A percentile compares a stretch with the other conserved stretches of the same genome.
These are phyloP conservation scores for Petroica traversi DNA, from an alignment of 2,113 vertebrate genomes.

Conservation along the genomic window DNA sequence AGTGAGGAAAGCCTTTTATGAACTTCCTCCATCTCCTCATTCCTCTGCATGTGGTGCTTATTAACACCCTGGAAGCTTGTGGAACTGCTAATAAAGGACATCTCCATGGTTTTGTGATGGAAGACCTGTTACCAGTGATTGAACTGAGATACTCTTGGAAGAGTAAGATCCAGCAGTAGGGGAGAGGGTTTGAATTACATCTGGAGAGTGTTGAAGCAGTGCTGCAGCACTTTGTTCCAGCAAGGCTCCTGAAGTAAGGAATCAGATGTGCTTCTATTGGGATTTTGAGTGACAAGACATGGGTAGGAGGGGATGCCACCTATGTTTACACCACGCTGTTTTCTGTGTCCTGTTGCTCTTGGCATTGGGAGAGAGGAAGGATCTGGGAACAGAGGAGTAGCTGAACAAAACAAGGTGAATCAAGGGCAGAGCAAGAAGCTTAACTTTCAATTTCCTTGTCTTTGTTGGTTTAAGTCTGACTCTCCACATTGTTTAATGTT, in stretches of 20 bases:
- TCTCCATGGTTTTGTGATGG: not conserved
- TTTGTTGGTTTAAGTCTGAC: slow-evolving; percentile 45
- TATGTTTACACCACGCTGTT: not conserved
- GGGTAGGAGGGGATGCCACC: not conserved
- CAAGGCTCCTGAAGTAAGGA: not conserved
- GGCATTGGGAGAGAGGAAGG: not conserved
- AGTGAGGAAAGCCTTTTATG: not conserved
- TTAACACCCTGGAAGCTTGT: not conserved
- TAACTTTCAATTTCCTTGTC: slow-evolving; percentile 63
- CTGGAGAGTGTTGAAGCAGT: not conserved
- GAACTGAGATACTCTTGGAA: not conserved
- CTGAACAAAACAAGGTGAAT: slow-evolving; percentile 53
- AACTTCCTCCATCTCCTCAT: not conserved
- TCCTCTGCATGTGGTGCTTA: not conserved
- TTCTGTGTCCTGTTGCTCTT: not conserved
- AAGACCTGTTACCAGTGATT: not conserved
- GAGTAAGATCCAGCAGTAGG: not conserved
- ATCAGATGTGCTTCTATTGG: not conserved
- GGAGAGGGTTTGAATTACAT: not conserved
- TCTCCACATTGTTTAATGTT: not conserved
- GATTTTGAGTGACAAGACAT: not conserved
- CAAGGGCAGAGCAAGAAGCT: slow-evolving; percentile 31
- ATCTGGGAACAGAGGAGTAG: not conserved
- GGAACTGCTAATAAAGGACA: not conserved
- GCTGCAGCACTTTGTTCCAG: not conserved